Evolutionary conservation across 2,888 invertebrate genomes (phyloP), one percentile per base, ranked within the genome.

Genomic region (Coleophora deauratella): DNA sequence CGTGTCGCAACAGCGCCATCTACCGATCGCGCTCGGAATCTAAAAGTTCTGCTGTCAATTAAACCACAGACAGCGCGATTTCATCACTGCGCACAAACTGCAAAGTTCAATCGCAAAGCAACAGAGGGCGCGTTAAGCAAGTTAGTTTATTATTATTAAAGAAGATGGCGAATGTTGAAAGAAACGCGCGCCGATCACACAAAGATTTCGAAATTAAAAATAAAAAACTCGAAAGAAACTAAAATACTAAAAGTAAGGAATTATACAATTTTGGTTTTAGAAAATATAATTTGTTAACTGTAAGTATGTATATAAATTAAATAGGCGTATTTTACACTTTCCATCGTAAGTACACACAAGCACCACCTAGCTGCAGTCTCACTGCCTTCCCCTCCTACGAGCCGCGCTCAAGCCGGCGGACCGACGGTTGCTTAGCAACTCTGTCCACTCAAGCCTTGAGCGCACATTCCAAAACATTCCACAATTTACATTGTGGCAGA

Each of bases 301-400:
- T 56, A 62, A 37, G 37, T 37, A 30, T 33, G 6, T 59, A 55
- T 57, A 66, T 63, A 72, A 75, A 77, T 76, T 71, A 76, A 77
- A 74, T 73, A 79, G 66, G 67, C 68, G 64, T 66, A 62, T 58
- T 54, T 56, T 54, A 53, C 62, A 54, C 42, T 45, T 38, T 76
- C 79, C 78, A 62, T 74, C 75, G 77, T 84, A 84, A 84, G 82
- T 82, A 84, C 81, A 72, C 65, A 63, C 77, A 72, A 82, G 81
- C 82, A 84, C 82, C 82, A 76, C 66, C 66, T 65, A 62, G 59
- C 61, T 51, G 79, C 80, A 80, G 81, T 81, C 66, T 67, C 10
- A 81, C 81, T 81, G 81, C 80, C 66, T 52, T 55, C 59, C 62
- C 59, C 61, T 61, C 65, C 52, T 61, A 57, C 59, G 63, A 62